Evolutionary conservation across 2,113 vertebrate genomes (phyloP).

Genomic region (Pithys albifrons): DNA sequence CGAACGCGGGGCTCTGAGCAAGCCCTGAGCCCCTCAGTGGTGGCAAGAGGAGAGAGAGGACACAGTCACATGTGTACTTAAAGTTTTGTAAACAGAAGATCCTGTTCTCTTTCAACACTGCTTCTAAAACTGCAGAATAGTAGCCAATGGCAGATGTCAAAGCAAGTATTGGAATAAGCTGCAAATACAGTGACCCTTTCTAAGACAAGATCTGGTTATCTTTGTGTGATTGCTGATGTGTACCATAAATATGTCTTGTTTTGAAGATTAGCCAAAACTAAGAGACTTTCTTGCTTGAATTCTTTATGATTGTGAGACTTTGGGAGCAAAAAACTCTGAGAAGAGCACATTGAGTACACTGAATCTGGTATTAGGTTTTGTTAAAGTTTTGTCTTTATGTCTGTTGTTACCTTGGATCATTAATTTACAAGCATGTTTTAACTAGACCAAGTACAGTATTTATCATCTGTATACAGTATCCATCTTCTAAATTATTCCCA

Average conservation of each 20-base stretch:
- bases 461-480: not conserved
- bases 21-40: not conserved
- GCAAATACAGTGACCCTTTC: not conserved
- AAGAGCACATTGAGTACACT: not conserved
- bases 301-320: not conserved
- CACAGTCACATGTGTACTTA: not conserved
- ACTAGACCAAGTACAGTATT: not conserved
- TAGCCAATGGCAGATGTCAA: rapidly evolving
- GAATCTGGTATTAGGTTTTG: not conserved
- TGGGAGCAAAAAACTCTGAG: not conserved
- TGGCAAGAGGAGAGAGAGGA: no score
- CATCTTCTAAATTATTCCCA: not conserved
- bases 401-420: not conserved
- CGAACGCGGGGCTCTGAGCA: not conserved
- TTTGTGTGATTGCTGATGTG: not conserved
- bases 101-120: not conserved
- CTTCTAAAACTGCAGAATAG: not conserved
- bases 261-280: not conserved
- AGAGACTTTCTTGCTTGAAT: not conserved
- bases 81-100: not conserved
- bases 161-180: not conserved
- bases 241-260: not conserved
- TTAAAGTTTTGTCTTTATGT: not conserved
- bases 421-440: not conserved
- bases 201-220: not conserved